Conservation (phyloP, 2,797 vertebrate species). For the Clarias laeviceps region DNA sequence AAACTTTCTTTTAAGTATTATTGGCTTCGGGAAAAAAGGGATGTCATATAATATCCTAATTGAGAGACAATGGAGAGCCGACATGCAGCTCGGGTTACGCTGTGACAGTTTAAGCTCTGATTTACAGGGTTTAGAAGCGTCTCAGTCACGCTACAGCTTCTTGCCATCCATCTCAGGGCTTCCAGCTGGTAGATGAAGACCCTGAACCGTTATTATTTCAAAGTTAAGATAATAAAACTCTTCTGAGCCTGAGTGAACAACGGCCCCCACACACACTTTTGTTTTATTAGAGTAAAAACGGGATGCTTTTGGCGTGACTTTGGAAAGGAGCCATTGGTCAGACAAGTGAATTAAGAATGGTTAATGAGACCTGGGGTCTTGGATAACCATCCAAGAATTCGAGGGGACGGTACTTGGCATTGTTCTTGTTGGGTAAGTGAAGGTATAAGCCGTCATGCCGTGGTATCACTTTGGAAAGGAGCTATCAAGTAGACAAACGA, state of each 20-base stretch:
- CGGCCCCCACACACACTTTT: background rate
- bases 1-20: background rate
- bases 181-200: slow-evolving; percentile 26
- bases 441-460: background rate
- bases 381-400: background rate
- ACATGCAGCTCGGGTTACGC: slow-evolving; percentile 12
- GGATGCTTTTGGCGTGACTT: background rate
- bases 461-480: background rate
- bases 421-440: background rate
- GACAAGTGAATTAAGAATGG: background rate
- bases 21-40: slow-evolving; percentile 8
- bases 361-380: too few species aligned
- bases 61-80: slow-evolving; percentile 11
- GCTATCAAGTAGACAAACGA: background rate
- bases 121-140: slow-evolving; percentile 10
- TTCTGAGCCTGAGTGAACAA: slow-evolving; percentile 33
- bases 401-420: background rate
- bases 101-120: slow-evolving; percentile 24
- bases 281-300: too few species aligned
- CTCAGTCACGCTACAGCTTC: slow-evolving; percentile 20
- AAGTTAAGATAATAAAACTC: slow-evolving; percentile 43
- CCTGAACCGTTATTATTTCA: slow-evolving; percentile 15
- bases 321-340: background rate
- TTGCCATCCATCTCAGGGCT: slow-evolving; percentile 17
- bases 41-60: slow-evolving; percentile 18